These are phyloP conservation scores for Sinhomidia bicolor DNA, from an alignment of 2,888 invertebrate species.

Conservation along the genomic window DNA sequence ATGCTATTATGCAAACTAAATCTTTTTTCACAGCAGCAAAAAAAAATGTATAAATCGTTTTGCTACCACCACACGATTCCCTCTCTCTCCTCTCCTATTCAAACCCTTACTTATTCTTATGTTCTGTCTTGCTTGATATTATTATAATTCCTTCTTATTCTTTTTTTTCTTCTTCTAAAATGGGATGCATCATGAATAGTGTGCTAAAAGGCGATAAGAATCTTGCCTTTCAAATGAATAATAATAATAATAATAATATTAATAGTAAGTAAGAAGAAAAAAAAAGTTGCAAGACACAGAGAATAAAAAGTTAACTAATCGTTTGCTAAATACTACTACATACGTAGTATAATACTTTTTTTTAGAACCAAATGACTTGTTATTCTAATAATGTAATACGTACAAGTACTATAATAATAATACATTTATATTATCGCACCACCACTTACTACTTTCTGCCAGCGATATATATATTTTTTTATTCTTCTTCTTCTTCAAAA, in stretches of 20 bases:
- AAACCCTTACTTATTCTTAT: background rate
- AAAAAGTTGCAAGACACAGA: background rate
- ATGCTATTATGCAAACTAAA: conserved; percentile 15
- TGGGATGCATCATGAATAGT: conserved; percentile 21
- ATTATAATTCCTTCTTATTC: too few relatives aligned
- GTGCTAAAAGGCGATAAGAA: conserved; percentile 29
- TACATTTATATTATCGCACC: background rate
- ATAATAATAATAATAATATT: too few relatives aligned
- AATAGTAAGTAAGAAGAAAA: too few relatives aligned
- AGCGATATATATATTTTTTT: background rate
- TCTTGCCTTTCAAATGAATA: conserved; percentile 7
- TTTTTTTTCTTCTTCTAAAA: conserved; percentile 2
- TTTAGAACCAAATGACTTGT: conserved; percentile 30
- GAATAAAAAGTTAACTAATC: conserved; percentile 24
- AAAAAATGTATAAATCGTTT: conserved; percentile 24
- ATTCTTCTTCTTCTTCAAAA: too few relatives aligned
- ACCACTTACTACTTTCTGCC: background rate
- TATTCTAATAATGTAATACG: conserved; percentile 6
- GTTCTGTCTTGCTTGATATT: too few relatives aligned
- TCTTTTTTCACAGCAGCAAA: background rate
- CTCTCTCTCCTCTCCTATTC: background rate
- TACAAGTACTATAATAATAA: too few relatives aligned
- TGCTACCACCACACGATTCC: conserved; percentile 19
- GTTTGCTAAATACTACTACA: conserved; percentile 27
- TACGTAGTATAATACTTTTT: too few relatives aligned